Evolutionary conservation across 2,113 vertebrate genomes (phyloP).

Genomic region (Elachura formosa): DNA sequence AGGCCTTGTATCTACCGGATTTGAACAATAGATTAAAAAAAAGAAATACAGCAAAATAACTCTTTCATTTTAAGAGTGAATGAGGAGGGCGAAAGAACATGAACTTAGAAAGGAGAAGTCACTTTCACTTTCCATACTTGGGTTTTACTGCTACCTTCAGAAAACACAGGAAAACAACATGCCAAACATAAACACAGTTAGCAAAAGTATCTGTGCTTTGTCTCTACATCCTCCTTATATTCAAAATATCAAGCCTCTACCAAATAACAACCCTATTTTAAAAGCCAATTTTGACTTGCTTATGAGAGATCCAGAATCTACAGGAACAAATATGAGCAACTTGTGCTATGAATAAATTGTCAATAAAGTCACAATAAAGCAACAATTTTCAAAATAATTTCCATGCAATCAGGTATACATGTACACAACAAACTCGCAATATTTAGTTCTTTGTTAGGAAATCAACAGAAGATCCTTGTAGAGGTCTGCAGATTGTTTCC

Average conservation of each 20-base stretch:
- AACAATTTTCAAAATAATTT: not conserved
- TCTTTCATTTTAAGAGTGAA: not conserved
- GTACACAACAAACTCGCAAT: not conserved
- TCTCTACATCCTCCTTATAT: not conserved
- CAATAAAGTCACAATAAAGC: not conserved
- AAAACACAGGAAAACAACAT: not conserved
- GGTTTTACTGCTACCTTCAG: not conserved
- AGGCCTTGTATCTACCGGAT: not conserved
- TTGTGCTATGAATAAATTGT: not conserved
- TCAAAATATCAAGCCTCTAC: not conserved
- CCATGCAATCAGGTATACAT: not conserved
- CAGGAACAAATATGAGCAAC: not conserved
- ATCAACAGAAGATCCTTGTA: not conserved
- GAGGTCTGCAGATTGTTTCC: not conserved
- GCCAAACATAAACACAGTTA: not conserved
- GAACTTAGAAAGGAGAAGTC: not conserved
- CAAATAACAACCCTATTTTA: not conserved
- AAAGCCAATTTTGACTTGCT: not conserved
- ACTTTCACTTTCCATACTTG: not conserved
- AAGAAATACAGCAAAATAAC: not conserved
- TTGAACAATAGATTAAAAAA: not conserved
- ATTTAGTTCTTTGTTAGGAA: not conserved
- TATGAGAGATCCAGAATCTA: not conserved
- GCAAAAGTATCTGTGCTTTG: not conserved
- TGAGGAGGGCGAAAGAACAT: accelerated